Base-by-base conservation (phyloP, 1,140 invertebrate species). In the Drosophila persimilis region DNA sequence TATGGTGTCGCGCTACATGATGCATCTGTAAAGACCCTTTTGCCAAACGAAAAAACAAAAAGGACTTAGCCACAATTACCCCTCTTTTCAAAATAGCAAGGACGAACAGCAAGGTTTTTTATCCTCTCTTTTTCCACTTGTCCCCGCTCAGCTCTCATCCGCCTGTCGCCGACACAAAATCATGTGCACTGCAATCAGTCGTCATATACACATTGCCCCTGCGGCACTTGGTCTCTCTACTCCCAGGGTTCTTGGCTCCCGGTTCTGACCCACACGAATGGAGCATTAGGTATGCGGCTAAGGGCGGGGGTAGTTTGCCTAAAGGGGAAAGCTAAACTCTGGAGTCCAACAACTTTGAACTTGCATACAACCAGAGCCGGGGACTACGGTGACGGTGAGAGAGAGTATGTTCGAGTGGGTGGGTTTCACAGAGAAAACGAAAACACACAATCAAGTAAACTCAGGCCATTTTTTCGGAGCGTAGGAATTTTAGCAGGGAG, bases 161-260 rank as follows among this genome's bases (percentile, higher is more conserved):
- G 3, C 59, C 43, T 71, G 73, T 74, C 11, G 35, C 1, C 61
- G 56, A 72, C 56, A 75, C 75, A 83, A 57, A 70, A 66, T 62
- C 76, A 80, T 79, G 80, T 84, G 71, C 74, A 53, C 67, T 88
- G 83, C 84, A 88, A 83, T 88, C 83, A 89, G 83, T 88, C 83
- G 83, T 88, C 84, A 88, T 88, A 83, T 88, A 79, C 83, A 88
- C 83, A 83, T 88, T 17, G 17, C 17, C 17, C 17, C 17, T 17
- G 17, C 17, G 17, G 17, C 17, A 17, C 17, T 17, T 17, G 1
- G 1, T 17, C 17, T 17, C 17, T 17, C 17, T 17, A 17, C 17
- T 17, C 17, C 17, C 17, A 17, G 17, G 17, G 17, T 17, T 17
- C 17, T 17, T 17, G 17, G 17, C 17, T 17, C 17, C 17, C 17